Base-by-base conservation (phyloP, 2,113 vertebrate genomes). In the Myotis lucifugus region DNA sequence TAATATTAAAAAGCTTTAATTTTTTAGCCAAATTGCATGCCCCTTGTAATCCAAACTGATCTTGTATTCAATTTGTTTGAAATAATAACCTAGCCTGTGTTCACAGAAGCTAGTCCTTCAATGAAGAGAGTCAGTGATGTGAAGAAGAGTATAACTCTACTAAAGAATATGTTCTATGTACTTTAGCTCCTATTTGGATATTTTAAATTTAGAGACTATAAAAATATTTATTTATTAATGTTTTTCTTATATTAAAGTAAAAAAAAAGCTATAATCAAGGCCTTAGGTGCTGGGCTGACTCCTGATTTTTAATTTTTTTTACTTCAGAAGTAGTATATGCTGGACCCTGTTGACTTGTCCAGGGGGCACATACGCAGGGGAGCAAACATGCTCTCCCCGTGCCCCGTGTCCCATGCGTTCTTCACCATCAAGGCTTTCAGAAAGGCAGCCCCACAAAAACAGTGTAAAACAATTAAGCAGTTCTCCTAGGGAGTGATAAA, bases 151-250 rank as follows among this genome's bases (percentile, higher is more conserved):
- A 50, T 61, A 79, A 85, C 10, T 52, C 32, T 67, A 59, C 7
- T 42, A 84, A 59, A 54, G 10, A 86, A 61, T 70, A 83, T 59
- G 54, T 87, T 87, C 5, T 2, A 84, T 34, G 12, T 86, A n/a
- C 5, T 1, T 27, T 69, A 89, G 13, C 17, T 91, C 19, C 69
- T 83, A 91, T 74, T 83, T 74, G 8, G 15, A 52, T 46, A 70
- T 61, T 32, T 79, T 78, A 5, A 85, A 2, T 85, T 74, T 84
- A 50, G 12, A 88, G 23, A 73, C 17, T 61, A 78, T 76, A 81
- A 67, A 93, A 72, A 70, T 79, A 84, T 69, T 67, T 72, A 67
- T 17, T 54, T 77, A 79, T 69, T 85, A 40, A 56, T 88, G 90
- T 88, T 89, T 61, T 56, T 91, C n/a, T 73, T 10, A 76, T n/a